phyloP scores from a whole-genome alignment of 2,888 invertebrate genomes.

The Archips crataeganus region DNA sequence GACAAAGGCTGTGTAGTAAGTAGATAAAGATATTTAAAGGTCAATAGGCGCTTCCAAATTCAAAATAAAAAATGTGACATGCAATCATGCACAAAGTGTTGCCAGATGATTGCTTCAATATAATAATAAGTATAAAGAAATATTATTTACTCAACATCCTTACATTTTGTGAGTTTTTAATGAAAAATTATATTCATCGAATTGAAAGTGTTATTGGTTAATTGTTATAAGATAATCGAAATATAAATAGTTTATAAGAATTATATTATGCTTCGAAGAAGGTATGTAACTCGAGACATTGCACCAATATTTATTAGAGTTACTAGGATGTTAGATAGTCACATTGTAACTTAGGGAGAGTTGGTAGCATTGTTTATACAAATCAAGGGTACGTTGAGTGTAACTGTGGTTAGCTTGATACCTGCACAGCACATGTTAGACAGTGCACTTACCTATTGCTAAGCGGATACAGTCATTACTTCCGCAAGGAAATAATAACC shows the following conservation, averaged over 20 bases:
- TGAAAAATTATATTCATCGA: slow-evolving; percentile 34
- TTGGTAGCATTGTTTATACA: slow-evolving; percentile 23
- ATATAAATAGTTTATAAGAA: slow-evolving; percentile 32
- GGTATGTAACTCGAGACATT: slow-evolving; percentile 35
- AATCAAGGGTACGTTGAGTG: neutral
- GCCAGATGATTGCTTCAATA: slow-evolving; percentile 53
- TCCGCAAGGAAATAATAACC: neutral
- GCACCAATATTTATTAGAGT: slow-evolving; percentile 42
- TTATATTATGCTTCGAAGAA: slow-evolving; percentile 30
- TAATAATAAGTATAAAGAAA: slow-evolving; percentile 48
- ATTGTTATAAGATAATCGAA: slow-evolving; percentile 38
- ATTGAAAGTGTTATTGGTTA: slow-evolving; percentile 37
- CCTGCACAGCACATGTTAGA: slow-evolving; percentile 17
- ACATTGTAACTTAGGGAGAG: slow-evolving; percentile 35
- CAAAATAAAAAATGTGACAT: slow-evolving; percentile 32
- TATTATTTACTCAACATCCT: slow-evolving; percentile 44
- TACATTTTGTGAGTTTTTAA: slow-evolving; percentile 40
- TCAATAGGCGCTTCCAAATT: slow-evolving; percentile 40
- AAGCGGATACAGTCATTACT: neutral
- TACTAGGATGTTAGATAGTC: slow-evolving; percentile 35
- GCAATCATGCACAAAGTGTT: slow-evolving; percentile 50
- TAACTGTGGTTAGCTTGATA: neutral
- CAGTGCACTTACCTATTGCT: neutral
- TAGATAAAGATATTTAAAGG: slow-evolving; percentile 19
- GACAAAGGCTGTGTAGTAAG: slow-evolving; percentile 9